Conservation (phyloP, 2,888 invertebrate genomes). For the Tachina grossa region DNA sequence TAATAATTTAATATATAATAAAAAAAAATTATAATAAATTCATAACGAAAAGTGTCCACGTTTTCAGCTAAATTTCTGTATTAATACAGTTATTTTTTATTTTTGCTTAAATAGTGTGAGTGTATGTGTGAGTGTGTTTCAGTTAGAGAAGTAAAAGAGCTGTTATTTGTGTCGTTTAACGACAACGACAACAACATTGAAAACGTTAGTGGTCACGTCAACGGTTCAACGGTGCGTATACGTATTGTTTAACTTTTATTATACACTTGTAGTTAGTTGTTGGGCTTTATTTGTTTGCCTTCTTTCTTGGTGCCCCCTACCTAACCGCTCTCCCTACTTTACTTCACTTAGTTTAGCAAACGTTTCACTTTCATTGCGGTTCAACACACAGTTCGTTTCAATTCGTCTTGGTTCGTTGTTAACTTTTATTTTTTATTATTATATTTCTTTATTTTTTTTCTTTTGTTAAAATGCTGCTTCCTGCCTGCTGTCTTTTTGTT, state of each 20-base stretch:
- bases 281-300: conserved; percentile 9
- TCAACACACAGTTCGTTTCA: conserved; percentile 45
- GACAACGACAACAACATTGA: conserved; percentile 1
- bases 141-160: not conserved
- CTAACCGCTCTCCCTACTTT: not conserved
- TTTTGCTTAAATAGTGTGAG: not conserved
- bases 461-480: not conserved
- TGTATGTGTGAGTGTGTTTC: not conserved
- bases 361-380: conserved; percentile 66
- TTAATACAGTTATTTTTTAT: not conserved
- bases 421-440: conserved; percentile 21
- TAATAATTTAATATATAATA: conserved; percentile 5
- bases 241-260: conserved; percentile 52
- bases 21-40: not conserved
- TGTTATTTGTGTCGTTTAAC: conserved; percentile 18
- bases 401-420: conserved; percentile 40
- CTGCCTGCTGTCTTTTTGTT: not conserved
- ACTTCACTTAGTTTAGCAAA: not conserved
- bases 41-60: conserved; percentile 1
- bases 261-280: conserved; percentile 11
- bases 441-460: no score
- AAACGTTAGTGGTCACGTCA: conserved; percentile 25
- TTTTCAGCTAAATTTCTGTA: conserved; percentile 17
- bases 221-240: conserved; percentile 67
- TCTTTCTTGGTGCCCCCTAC: not conserved